phyloP scores from a whole-genome alignment of 2,888 invertebrate species.

The Micropterix aruncella region DNA sequence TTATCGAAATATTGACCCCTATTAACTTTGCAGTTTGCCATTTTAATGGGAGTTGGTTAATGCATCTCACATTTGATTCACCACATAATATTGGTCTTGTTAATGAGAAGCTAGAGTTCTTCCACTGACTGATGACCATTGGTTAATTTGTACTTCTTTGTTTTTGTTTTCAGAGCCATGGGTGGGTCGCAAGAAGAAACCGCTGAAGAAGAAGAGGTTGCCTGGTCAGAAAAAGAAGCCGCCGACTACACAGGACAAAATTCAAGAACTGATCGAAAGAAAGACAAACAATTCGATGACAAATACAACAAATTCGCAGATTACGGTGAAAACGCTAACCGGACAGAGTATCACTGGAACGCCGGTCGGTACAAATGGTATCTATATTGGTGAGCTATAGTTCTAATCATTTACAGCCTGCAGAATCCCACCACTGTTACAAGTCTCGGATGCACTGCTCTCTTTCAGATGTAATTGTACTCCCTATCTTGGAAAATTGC shows the following conservation, averaged over 20 bases:
- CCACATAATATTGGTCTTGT: too few species aligned
- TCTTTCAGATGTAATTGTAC: conserved; percentile 3
- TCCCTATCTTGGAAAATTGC: background rate
- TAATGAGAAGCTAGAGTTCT: too few species aligned
- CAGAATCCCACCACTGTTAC: too few species aligned
- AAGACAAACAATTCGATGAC: conserved; percentile 23
- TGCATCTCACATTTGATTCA: too few species aligned
- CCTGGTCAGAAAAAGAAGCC: conserved; percentile 38
- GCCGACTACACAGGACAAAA: conserved; percentile 64
- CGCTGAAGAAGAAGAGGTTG: conserved; percentile 42
- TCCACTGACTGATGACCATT: too few species aligned
- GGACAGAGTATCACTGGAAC: conserved; percentile 28
- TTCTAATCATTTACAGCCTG: too few species aligned
- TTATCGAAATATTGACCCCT: too few species aligned
- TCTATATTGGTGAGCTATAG: conserved; percentile 21
- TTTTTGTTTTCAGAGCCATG: conserved; percentile 50
- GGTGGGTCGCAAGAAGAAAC: conserved; percentile 53
- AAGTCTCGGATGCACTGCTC: too few species aligned
- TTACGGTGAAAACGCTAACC: conserved; percentile 21
- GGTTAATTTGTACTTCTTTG: too few species aligned
- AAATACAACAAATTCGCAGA: conserved; percentile 12
- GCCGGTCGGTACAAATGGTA: conserved; percentile 34
- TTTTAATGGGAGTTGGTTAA: too few species aligned
- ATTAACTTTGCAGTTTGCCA: too few species aligned
- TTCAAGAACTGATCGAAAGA: conserved; percentile 49